These are phyloP conservation scores for Apolygus lucorum DNA, from an alignment of 1,140 invertebrate species.

Conservation along the genomic window DNA sequence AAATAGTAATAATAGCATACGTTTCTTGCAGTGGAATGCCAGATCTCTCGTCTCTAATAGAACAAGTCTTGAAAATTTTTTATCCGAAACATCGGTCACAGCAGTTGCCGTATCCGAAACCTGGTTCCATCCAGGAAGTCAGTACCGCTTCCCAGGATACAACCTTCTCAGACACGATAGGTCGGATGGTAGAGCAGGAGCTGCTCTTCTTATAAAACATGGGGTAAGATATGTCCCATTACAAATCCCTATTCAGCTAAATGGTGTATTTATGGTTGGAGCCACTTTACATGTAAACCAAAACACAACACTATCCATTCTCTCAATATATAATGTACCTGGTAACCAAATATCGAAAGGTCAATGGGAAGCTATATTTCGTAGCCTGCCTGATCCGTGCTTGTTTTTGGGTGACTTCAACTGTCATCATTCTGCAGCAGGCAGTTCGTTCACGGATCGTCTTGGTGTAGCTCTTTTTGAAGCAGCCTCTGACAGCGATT, in stretches of 20 bases:
- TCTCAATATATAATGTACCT: too few relatives aligned
- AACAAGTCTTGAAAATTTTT: slow-evolving; percentile 9
- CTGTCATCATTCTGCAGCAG: too few relatives aligned
- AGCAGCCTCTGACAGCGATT: too few relatives aligned
- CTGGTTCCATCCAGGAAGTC: slow-evolving; percentile 17
- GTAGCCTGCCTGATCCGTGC: background rate
- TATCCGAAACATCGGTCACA: background rate
- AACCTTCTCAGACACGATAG: slow-evolving; percentile 17
- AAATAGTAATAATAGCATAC: background rate
- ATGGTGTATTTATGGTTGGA: background rate
- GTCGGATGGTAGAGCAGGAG: slow-evolving; percentile 14
- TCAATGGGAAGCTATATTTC: background rate
- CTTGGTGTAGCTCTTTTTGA: background rate
- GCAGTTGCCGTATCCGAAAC: slow-evolving; percentile 8
- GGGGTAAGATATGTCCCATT: background rate
- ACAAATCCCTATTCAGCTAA: background rate
- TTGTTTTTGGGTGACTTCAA: background rate
- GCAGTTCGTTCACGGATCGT: background rate
- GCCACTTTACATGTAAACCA: background rate
- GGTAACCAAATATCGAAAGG: background rate
- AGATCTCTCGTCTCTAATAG: slow-evolving; percentile 10
- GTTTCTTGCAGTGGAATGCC: slow-evolving; percentile 19
- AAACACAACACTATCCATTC: background rate
- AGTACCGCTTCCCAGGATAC: slow-evolving; percentile 11
- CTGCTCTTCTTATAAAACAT: slow-evolving; percentile 19